phyloP scores from a whole-genome alignment of 2,797 vertebrate genomes.

The Bradypodion ventrale region DNA sequence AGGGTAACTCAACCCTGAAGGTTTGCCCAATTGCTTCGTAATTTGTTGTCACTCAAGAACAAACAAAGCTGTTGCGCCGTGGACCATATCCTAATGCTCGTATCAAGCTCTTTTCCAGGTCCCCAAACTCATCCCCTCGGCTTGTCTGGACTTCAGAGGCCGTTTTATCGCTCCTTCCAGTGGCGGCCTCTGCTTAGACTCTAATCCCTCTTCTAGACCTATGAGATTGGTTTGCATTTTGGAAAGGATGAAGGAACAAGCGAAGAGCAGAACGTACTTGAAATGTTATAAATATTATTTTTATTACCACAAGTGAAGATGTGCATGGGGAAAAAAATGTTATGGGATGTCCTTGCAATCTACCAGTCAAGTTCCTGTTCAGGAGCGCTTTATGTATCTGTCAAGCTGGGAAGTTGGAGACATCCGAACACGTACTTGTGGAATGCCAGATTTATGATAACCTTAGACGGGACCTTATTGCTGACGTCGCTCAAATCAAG shows the following conservation, averaged over 20 bases:
- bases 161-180: slow-evolving; percentile 26
- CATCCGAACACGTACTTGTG: too few relatives aligned
- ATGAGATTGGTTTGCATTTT: slow-evolving; percentile 10
- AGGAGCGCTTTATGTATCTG: too few relatives aligned
- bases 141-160: slow-evolving; percentile 15
- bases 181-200: slow-evolving; percentile 20
- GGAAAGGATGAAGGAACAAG: slow-evolving; percentile 39
- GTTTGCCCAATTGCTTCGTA: neutral
- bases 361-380: too few relatives aligned
- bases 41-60: slow-evolving; percentile 27
- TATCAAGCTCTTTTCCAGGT: neutral
- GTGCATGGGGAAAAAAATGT: too few relatives aligned
- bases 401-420: too few relatives aligned
- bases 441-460: too few relatives aligned
- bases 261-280: neutral
- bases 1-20: neutral
- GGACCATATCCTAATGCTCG: neutral
- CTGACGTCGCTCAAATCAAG: too few relatives aligned
- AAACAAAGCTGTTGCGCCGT: neutral
- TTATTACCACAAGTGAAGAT: too few relatives aligned
- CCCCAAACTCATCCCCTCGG: slow-evolving; percentile 20
- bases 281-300: neutral
- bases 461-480: too few relatives aligned
- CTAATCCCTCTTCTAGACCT: slow-evolving; percentile 31
- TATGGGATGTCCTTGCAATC: too few relatives aligned